Evolutionary conservation across 1,140 invertebrate species (phyloP).

Genomic region (Scaptodrosophila lebanonensis): DNA sequence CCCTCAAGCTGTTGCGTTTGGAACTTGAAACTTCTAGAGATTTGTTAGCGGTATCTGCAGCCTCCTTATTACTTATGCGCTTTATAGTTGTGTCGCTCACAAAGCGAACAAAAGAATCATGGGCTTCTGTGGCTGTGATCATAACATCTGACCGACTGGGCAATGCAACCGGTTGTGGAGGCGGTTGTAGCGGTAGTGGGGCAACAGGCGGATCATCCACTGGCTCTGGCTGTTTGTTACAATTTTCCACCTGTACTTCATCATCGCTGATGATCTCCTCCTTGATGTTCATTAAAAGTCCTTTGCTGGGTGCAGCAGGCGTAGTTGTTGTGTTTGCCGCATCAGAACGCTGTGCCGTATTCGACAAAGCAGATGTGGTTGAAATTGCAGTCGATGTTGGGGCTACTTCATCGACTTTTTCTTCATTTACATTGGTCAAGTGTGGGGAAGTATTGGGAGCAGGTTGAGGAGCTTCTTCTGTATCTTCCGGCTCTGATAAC

Average conservation of each 20-base stretch:
- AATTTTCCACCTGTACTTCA: constrained; percentile 37
- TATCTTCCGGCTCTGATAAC: constrained; percentile 67
- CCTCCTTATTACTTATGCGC: constrained; percentile 44
- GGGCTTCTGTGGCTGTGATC: not conserved
- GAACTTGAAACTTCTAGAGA: not conserved
- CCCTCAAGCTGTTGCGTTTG: constrained; percentile 30
- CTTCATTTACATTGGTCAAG: no score
- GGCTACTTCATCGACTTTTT: no score
- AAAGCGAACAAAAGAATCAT: constrained; percentile 40
- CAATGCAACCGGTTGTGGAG: not conserved
- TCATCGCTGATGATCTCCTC: constrained; percentile 56
- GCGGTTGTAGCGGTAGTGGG: constrained; percentile 38
- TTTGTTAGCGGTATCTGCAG: constrained; percentile 7
- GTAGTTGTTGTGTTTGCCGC: constrained; percentile 1
- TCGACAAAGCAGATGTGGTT: not conserved
- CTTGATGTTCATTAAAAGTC: constrained; percentile 43
- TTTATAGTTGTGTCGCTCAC: constrained; percentile 73
- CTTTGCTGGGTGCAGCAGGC: not conserved
- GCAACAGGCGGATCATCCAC: not conserved
- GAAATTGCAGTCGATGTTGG: not conserved
- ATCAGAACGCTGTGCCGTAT: no score
- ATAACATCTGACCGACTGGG: not conserved
- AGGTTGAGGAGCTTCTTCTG: constrained; percentile 4
- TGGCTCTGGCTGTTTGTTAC: not conserved
- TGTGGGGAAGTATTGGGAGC: no score